A percentile compares a stretch with the other conserved stretches of the same genome.
phyloP scores from a whole-genome alignment of 2,888 invertebrate genomes.

The Torymus auratus region DNA sequence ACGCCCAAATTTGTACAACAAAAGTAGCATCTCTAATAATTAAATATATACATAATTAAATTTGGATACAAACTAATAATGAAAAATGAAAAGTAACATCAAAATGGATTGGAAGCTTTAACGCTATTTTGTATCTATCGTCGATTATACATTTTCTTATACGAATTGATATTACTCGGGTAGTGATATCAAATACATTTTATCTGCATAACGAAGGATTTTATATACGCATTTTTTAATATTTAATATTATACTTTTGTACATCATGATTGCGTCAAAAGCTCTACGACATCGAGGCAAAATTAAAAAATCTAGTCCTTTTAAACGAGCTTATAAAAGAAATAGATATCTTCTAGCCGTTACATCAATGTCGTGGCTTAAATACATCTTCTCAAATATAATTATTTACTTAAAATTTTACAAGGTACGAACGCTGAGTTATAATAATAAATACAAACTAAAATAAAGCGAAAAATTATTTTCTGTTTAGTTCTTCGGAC shows the following conservation, averaged over 20 bases:
- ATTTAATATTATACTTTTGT: slow-evolving; percentile 36
- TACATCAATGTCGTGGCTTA: slow-evolving; percentile 27
- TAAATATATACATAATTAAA: slow-evolving; percentile 44
- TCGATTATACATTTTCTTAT: not conserved
- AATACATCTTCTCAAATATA: not conserved
- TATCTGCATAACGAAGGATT: slow-evolving; percentile 46
- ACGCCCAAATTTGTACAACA: slow-evolving; percentile 47
- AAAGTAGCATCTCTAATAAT: slow-evolving; percentile 46
- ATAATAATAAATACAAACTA: slow-evolving; percentile 27
- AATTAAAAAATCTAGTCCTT: not conserved
- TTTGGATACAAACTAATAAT: slow-evolving; percentile 33
- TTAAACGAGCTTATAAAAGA: slow-evolving; percentile 18
- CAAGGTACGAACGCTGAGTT: slow-evolving; percentile 46
- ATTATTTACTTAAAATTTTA: slow-evolving; percentile 30
- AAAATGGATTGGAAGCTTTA: slow-evolving; percentile 8
- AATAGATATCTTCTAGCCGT: not conserved
- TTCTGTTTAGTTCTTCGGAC: slow-evolving; percentile 79
- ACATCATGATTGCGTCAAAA: slow-evolving; percentile 31
- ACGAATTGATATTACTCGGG: too few relatives aligned
- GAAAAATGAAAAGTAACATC: slow-evolving; percentile 33
- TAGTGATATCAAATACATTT: slow-evolving; percentile 19
- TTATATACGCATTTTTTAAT: slow-evolving; percentile 17
- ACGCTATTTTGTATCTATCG: slow-evolving; percentile 20
- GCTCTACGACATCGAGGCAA: slow-evolving; percentile 25
- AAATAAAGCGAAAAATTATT: slow-evolving; percentile 28